Base-by-base conservation (phyloP, 2,797 vertebrate genomes). In the Microcaecilia unicolor region DNA sequence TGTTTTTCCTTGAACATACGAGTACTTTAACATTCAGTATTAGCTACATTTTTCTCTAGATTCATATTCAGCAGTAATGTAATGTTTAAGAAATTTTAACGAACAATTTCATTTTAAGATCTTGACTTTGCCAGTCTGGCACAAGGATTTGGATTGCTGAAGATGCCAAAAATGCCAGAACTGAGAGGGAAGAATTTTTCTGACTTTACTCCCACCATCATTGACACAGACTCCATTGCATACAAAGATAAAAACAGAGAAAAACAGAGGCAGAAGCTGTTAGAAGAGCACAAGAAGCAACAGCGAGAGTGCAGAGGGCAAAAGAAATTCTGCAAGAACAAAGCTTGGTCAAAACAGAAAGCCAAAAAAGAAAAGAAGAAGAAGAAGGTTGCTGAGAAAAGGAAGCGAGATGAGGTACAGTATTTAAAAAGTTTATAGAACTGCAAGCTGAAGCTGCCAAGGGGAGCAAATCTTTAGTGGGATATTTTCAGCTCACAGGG, bases 261-360 rank as follows among this genome's bases (percentile, higher is more conserved):
- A 66, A 96, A 85, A 18, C 88, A 84, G 61, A 82, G 93, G 27
- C 84, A 83, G 74, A 93, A 89, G 51, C 70, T 76, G 48, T 46
- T 96, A 21, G 75, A 72, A 2, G 80, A 79, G 35, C 57, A 59
- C 37, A 67, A 45, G 39, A 49, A 57, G 34, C 68, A 83, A 17
- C 69, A 48, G 21, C 71, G 57, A 3, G 63, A 37, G 28, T 69
- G 46, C 3, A 59, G 61, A 4, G 50, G 47, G 2, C 87, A 44
- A 39, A 92, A 43, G 51, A 80, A 53, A 37, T 80, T 84, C 4
- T 4, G 49, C 2, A 91, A 74, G 61, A 97, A 88, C 13, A 81
- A 90, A 46, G 44, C 93, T 19, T 98, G 95, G 95, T 98, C 95
- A 3, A 98, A 96, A 43, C 93, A 98, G 74, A 97, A 89, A 61